Base-by-base conservation (phyloP, 2,113 vertebrate genomes). In the Etheostoma cragini region DNA sequence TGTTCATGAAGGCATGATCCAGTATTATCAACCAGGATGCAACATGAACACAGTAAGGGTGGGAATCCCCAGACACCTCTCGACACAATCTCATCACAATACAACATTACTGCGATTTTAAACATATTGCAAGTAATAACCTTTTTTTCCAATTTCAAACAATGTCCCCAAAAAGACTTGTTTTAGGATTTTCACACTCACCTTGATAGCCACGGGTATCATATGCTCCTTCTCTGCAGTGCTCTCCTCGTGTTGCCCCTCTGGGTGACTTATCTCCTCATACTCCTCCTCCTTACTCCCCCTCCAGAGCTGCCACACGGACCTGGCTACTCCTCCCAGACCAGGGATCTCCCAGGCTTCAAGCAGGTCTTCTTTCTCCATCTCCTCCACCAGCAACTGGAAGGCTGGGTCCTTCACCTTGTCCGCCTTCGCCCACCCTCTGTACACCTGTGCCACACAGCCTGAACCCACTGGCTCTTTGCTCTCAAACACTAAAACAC, bases 371-470 rank as follows among this genome's bases (percentile, higher is more conserved):
- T 88, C 77, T 26, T 85, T 89, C 52, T 90, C 90, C 13, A 93
- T 80, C 64, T 49, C 76, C 6, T 62, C 89, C 0, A 88, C 81
- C 16, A 94, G 85, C 16, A 85, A 85, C 80, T 85, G 74, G 66
- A 94, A 93, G 3, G 84, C 91, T 8, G 86, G 81, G 5, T 95
- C 93, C 0, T 94, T 80, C 11, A 98, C 76, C 3, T 89, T 88
- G 0, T 92, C 82, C 1, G 95, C 91, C 67, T 94, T 95, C 0
- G 95, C 96, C 24, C 95, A 95, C 6, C 97, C 98, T 75, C 95
- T 96, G 76, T 99, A 99, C 47, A 99, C 98, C 86, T 99, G 98
- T 0, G 98, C 97, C 1, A 99, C 95, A 0, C 98, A 99, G 15
- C 98, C 98, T 0, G 97, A 99, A 5, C 97, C 97, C 0, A 99